Conservation (phyloP, 2,113 vertebrate genomes). For the Synodontis membranacea region DNA sequence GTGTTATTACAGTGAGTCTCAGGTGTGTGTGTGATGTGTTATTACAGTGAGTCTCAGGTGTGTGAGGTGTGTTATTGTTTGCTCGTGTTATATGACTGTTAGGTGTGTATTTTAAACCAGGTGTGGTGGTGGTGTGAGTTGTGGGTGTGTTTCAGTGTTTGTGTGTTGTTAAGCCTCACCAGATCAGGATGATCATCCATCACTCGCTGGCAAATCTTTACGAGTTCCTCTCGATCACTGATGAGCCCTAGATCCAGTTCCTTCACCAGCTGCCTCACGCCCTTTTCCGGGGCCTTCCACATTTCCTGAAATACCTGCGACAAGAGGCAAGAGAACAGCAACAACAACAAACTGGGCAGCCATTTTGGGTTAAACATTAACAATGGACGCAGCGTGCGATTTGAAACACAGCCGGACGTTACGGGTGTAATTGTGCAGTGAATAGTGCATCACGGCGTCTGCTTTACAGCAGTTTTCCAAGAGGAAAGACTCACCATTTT, state of each 20-base stretch:
- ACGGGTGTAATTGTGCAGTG: not conserved
- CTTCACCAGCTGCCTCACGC: slow-evolving; percentile 77
- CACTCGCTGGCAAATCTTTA: slow-evolving; percentile 80
- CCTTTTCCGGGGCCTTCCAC: slow-evolving; percentile 80
- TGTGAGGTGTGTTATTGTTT: too few species aligned
- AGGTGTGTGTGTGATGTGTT: not conserved
- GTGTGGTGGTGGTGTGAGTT: not conserved
- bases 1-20: not conserved
- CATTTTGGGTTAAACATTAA: not conserved
- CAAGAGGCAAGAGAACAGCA: not conserved
- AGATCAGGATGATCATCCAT: slow-evolving; percentile 79
- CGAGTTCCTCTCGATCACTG: slow-evolving; percentile 74
- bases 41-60: not conserved
- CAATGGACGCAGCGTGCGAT: not conserved
- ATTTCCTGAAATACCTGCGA: slow-evolving; percentile 77
- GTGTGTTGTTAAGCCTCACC: slow-evolving; percentile 68
- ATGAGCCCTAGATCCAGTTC: slow-evolving; percentile 83
- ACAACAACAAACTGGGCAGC: not conserved
- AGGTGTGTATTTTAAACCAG: not conserved
- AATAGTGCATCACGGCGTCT: not conserved
- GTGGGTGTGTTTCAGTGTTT: not conserved
- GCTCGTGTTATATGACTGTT: not conserved
- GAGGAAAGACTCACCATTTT: slow-evolving; percentile 77
- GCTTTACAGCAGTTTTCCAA: not conserved
- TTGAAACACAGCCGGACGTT: not conserved